phyloP scores from a whole-genome alignment of 2,797 vertebrate genomes.

The Pogoniulus pusillus region DNA sequence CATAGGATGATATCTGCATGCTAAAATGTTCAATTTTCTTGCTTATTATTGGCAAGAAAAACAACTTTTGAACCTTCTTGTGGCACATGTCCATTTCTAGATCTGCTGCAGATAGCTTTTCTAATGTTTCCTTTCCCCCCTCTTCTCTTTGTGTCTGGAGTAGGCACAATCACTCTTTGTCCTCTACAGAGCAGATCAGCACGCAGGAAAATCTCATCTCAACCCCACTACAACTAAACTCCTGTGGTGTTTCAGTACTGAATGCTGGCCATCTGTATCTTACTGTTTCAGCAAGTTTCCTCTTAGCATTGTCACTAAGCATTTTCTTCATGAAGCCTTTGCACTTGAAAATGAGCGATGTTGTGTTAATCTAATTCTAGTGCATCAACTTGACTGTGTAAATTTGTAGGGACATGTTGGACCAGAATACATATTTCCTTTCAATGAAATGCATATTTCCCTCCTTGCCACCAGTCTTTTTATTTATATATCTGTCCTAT shows the following conservation, averaged over 20 bases:
- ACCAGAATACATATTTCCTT: background rate
- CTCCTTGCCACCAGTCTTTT: background rate
- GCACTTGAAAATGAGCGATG: conserved; percentile 71
- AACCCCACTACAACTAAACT: conserved; percentile 43
- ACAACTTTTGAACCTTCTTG: background rate
- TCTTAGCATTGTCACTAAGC: conserved; percentile 67
- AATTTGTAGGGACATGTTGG: background rate
- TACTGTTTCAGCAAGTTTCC: conserved; percentile 73
- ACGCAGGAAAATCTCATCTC: conserved; percentile 55
- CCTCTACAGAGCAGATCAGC: conserved; percentile 38
- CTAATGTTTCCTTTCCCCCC: background rate
- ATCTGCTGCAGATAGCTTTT: conserved; percentile 23
- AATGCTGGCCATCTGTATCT: conserved; percentile 67
- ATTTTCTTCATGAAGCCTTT: conserved; percentile 72
- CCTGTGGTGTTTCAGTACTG: conserved; percentile 58
- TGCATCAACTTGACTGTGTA: conserved; percentile 1
- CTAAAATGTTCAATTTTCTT: conserved; percentile 32
- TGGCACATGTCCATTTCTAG: conserved; percentile 19
- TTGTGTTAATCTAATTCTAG: conserved; percentile 46
- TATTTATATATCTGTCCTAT: background rate
- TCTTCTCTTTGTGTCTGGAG: background rate
- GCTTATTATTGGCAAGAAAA: conserved; percentile 31
- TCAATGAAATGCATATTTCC: background rate
- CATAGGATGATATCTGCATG: background rate
- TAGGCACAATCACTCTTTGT: conserved; percentile 60